These are phyloP conservation scores for Yoshiicerus persimilis DNA, from an alignment of 1,140 invertebrate species.

Conservation along the genomic window DNA sequence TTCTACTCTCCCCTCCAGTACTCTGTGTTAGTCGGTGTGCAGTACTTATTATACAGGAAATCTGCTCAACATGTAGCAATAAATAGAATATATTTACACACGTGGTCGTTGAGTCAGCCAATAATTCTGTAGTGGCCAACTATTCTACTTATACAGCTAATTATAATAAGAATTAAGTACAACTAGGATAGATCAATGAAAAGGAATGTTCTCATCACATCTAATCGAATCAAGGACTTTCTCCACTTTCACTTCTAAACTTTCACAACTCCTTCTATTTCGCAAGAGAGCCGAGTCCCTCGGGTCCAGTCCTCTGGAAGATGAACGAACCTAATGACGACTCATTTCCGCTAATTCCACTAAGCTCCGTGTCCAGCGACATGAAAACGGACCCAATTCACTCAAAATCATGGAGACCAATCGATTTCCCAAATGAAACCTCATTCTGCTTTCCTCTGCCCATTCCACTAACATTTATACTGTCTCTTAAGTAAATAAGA, in stretches of 20 bases:
- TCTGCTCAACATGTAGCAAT: background rate
- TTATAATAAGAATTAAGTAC: background rate
- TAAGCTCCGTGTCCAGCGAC: background rate
- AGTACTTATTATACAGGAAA: background rate
- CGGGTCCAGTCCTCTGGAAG: background rate
- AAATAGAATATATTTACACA: background rate
- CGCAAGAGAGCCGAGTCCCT: background rate
- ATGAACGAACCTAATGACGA: background rate
- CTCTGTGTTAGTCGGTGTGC: background rate
- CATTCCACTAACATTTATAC: background rate
- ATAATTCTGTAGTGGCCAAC: background rate
- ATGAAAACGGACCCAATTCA: too few species aligned
- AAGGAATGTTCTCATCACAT: constrained; percentile 16
- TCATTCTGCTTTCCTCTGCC: background rate
- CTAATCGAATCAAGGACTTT: background rate
- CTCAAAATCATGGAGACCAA: too few species aligned
- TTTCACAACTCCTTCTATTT: background rate
- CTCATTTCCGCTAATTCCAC: background rate
- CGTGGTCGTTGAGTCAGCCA: background rate
- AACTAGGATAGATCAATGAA: background rate
- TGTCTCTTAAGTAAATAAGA: background rate
- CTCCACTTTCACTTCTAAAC: background rate
- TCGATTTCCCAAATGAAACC: background rate
- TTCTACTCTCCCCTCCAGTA: background rate
- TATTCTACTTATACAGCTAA: background rate